phyloP scores from a whole-genome alignment of 2,113 vertebrate species.

The Phyllopteryx taeniolatus region DNA sequence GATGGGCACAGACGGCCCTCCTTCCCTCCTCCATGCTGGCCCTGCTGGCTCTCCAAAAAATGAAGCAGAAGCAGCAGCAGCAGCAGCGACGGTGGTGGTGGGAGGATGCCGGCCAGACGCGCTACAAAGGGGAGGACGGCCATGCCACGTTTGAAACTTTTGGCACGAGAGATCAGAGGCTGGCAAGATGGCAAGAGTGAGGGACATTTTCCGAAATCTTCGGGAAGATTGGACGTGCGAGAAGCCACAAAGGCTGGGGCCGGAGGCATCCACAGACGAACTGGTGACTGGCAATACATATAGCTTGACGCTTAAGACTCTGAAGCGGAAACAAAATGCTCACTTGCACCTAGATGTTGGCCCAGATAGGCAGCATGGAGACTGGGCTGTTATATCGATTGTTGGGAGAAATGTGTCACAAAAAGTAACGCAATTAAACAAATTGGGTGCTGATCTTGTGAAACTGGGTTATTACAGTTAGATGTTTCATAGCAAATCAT shows the following conservation, averaged over 20 bases:
- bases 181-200: constrained; percentile 4
- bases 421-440: neutral
- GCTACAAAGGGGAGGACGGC: constrained; percentile 50
- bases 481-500: too few species aligned
- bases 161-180: constrained; percentile 39
- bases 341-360: neutral
- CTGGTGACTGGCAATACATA: neutral
- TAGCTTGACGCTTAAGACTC: neutral
- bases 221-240: constrained; percentile 13
- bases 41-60: constrained; percentile 57
- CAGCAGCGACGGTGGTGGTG: constrained; percentile 40
- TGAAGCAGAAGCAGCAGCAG: constrained; percentile 20
- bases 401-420: neutral
- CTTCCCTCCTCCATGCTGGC: constrained; percentile 65
- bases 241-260: neutral
- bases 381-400: neutral
- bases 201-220: constrained; percentile 6
- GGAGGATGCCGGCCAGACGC: constrained; percentile 54
- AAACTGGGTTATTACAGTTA: neutral
- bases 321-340: neutral
- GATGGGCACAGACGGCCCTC: constrained; percentile 69
- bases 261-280: neutral
- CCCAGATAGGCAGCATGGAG: neutral
- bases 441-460: neutral
- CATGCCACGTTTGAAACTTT: constrained; percentile 34